phyloP scores from a whole-genome alignment of 2,113 vertebrate species.

The Anolis sagrei region DNA sequence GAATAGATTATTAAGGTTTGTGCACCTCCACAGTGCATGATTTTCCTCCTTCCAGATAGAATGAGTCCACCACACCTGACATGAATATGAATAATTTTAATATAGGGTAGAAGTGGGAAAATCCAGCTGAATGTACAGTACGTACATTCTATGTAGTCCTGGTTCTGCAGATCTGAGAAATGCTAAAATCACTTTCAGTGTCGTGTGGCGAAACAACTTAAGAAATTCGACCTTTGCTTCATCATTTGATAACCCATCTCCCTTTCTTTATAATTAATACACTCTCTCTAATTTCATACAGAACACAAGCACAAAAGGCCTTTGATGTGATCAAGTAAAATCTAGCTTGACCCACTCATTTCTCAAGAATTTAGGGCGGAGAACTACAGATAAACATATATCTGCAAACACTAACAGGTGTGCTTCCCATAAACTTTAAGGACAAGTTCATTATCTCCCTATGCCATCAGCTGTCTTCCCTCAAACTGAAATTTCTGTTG shows the following conservation, averaged over 20 bases:
- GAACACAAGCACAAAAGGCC: not conserved
- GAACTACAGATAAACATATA: not conserved
- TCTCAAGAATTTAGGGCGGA: rapidly evolving
- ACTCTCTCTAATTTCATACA: not conserved
- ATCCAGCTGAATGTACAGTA: no score
- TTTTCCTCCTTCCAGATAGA: not conserved
- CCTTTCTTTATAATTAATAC: not conserved
- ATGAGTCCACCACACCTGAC: not conserved
- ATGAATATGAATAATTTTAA: not conserved
- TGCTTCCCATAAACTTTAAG: rapidly evolving
- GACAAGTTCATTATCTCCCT: not conserved
- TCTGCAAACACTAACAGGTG: rapidly evolving
- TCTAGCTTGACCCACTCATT: not conserved
- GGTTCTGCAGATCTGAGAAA: not conserved
- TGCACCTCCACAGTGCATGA: no score
- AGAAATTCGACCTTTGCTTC: rapidly evolving
- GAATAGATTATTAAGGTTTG: not conserved
- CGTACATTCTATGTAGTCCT: not conserved
- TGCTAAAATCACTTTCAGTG: not conserved
- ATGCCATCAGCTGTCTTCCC: not conserved
- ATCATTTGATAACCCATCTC: not conserved
- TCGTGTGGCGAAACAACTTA: not conserved
- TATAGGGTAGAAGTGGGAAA: not conserved
- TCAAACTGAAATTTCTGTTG: not conserved
- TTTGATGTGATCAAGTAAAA: not conserved